Evolutionary conservation across 2,888 invertebrate genomes (phyloP), one percentile per base, ranked within the genome.

Genomic region (Agriotes lineatus): DNA sequence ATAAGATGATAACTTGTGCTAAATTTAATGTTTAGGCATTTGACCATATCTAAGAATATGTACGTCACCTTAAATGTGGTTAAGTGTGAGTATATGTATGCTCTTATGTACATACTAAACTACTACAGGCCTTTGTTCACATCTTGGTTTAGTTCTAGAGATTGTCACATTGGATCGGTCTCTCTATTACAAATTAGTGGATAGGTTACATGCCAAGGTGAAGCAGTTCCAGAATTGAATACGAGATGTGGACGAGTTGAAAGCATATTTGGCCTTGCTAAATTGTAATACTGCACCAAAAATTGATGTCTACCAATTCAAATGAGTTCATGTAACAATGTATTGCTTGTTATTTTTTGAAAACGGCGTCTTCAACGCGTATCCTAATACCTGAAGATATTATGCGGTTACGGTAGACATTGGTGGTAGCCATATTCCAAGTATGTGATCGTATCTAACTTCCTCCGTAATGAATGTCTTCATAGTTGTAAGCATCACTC

Each of bases 1-100:
- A 62, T 62, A 61, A 57, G 22, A 52, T 48, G 33, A 60, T 33
- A 60, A 67, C 30, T 18, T 65, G 52, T 61, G 39, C 44, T 61
- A 63, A 54, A 63, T 48, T 42, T 48, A 20, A 48, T 3, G n/a
- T 48, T 14, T 22, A 48, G 22, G 22, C 42, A 42, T 42, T 39
- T 42, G 18, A 42, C 12, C 42, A 42, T 18, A 18, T 42, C 16
- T 42, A 42, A 16, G 42, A 4, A 4, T 6, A 12, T 9, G 1
- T 14, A 39, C n/a, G 1, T 2, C 4, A 42, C 2, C 16, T 42
- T 42, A 42, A 42, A 16, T 18, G 42, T 42, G 42, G 18, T 18
- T 42, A 42, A 18, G 42, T 42, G 42, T 42, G 9, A 16, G 14
- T 42, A 7, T 42, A 42, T 42, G 42, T 42, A 42, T 14, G 2